phyloP scores from a whole-genome alignment of 2,797 vertebrate species.

The Acipenser ruthenus region DNA sequence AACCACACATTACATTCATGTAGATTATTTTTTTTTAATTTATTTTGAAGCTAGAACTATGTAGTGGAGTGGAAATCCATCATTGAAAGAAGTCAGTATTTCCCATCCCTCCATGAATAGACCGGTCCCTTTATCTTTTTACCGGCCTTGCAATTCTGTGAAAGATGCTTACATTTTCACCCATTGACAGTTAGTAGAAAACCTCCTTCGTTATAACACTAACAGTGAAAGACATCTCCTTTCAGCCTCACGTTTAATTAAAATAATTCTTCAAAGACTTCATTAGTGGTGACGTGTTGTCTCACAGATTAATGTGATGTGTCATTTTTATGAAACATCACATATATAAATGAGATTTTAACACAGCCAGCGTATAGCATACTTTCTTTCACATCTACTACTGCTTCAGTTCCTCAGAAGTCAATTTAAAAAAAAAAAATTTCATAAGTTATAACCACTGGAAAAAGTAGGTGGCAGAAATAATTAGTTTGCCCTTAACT shows the following conservation, averaged over 20 bases:
- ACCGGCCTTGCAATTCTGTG: slow-evolving; percentile 9
- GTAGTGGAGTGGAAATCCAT: slow-evolving; percentile 29
- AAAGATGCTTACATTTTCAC: slow-evolving; percentile 38
- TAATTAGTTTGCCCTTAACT: slow-evolving; percentile 49
- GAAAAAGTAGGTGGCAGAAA: slow-evolving; percentile 44
- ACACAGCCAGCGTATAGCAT: not conserved
- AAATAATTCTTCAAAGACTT: slow-evolving; percentile 67
- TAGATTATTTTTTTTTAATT: slow-evolving; percentile 46
- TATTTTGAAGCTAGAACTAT: slow-evolving; percentile 32
- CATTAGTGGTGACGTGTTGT: slow-evolving; percentile 55
- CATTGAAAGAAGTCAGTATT: slow-evolving; percentile 28
- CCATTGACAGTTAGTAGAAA: slow-evolving; percentile 41
- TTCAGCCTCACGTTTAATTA: slow-evolving; percentile 57
- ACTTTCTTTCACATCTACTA: slow-evolving; percentile 4
- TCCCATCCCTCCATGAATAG: slow-evolving; percentile 26
- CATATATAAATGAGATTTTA: slow-evolving; percentile 40
- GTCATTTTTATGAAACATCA: slow-evolving; percentile 51
- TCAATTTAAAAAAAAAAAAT: too few species aligned
- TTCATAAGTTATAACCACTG: slow-evolving; percentile 19
- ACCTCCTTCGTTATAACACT: slow-evolving; percentile 48
- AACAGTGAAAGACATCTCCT: slow-evolving; percentile 58
- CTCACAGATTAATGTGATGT: slow-evolving; percentile 55
- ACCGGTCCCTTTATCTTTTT: slow-evolving; percentile 29
- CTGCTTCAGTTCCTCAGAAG: slow-evolving; percentile 18
- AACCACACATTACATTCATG: slow-evolving; percentile 41